Evolutionary conservation across 2,888 invertebrate species (phyloP), one percentile per base, ranked within the genome.

Genomic region (Saturnia japonica): DNA sequence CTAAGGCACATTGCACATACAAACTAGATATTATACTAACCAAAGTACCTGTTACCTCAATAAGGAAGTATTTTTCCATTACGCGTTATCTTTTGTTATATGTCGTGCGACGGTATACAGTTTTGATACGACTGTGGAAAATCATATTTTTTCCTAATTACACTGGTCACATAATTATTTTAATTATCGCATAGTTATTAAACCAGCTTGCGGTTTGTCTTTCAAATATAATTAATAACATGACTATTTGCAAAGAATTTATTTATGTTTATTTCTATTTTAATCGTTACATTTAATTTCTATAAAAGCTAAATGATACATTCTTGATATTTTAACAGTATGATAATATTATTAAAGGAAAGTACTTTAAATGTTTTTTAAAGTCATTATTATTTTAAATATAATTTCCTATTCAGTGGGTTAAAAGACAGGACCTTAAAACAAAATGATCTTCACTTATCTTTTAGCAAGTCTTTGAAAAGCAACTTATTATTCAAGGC

Each of bases 391-490:
- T 25, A 22, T 57, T 57, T 57, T 11, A 57, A 80, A 80, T 76
- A 78, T 79, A 82, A 86, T 83, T 83, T 80, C 77, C 82, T 86
- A 90, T 90, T 88, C 86, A 82, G 87, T 82, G 76, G 80, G 81
- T 79, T 85, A 80, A 80, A 81, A 81, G 81, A 81, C 82, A 75
- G 76, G 78, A 80, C 87, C 83, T 89, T 88, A 54, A 91, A 90
- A 89, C 83, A 77, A 83, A 85, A 87, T 83, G 84, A 88, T 87
- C 88, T 88, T 84, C 87, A 89, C 91, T 89, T 89, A 88, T 89
- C 88, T 88, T 86, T 82, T 81, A 83, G 83, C 83, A 25, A 82
- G 88, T 85, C 91, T 91, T 91, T 91, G 90, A 87, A 83, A 87
- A 9, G 54, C 11, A 12, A 60, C 57, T 60, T 89, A 81, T 88